Base-by-base conservation (phyloP, 2,113 vertebrate species). In the Excalfactoria chinensis region DNA sequence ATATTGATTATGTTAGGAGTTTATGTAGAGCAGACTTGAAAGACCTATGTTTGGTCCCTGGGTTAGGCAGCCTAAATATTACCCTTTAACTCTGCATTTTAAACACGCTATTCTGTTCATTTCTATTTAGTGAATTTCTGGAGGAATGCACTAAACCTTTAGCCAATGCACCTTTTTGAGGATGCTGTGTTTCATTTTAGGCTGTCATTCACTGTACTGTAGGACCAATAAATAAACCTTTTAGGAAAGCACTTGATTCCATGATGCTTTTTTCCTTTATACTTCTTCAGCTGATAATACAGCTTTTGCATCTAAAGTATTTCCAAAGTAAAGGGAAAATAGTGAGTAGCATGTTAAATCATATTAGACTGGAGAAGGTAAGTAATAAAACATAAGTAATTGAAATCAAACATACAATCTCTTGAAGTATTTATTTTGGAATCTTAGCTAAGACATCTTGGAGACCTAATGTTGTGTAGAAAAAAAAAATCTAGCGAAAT, bases 181-280 rank as follows among this genome's bases (percentile, higher is more conserved):
- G 56, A 66, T 85, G 51, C 32, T 72, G 15, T 86, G 60, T 11
- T 82, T 84, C 32, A 26, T 81, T 92, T 94, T 74, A 68, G 70
- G 64, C 69, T 69, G 41, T 26, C 34, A 40, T n/a, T 93, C 32
- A 17, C 21, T 80, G 5, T 80, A 59, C 68, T 80, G 25, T 69
- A 83, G 79, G 48, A 34, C 35, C 88, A 8, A 75, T 84, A 19
- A 89, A 83, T 86, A 90, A 79, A 67, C 16, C 37, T 93, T 79
- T 85, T 67, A 64, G 40, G 12, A 56, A 81, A 46, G 60, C 12
- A 67, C 77, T 81, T 93, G 26, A 59, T 79, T 93, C 19, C 34
- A 5, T 37, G 1, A 55, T 58, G 34, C 3, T 82, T 85, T 87
- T 51, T 64, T 85, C 32, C 11, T 25, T 66, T 79, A 43, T 14